Evolutionary conservation across 2,888 invertebrate genomes (phyloP), one percentile per base, ranked within the genome.

Genomic region (Diabrotica balteata): DNA sequence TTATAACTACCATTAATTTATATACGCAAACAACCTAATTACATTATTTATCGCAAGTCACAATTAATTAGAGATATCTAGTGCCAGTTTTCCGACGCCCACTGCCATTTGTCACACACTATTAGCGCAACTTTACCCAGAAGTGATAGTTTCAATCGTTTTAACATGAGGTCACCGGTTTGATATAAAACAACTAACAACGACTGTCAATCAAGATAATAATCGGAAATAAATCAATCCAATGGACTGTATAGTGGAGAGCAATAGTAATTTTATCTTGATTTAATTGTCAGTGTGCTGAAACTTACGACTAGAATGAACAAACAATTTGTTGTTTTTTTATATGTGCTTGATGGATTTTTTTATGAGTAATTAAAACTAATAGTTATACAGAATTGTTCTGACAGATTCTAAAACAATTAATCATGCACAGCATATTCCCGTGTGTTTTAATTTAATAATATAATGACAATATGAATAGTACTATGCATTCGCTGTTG

Each of bases 91-190:
- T 44, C 4, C 11, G n/a, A 54, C 54, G 54, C 54, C 54, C 54
- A 54, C 54, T 4, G 47, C 10, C 9, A 47, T 47, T 47, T 47
- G 47, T 47, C 47, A 47, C 44, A 44, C 10, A 43, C n/a, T 54
- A 54, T 42, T 54, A 54, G 42, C 42, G 43, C 43, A 10, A 47
- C 47, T 47, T 47, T 47, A 47, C 8, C 47, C 47, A 47, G 44
- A 54, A 54, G 52, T 54, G 44, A 54, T 44, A 54, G 44, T 54
- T 43, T 54, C 43, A 42, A 54, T 43, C n/a, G 43, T 54, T 54
- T 54, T 43, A 54, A 43, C 43, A 43, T 54, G 9, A 42, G 54
- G 44, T 43, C 32, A 54, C 10, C 42, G 43, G 54, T 54, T 54
- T 54, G 54, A 54, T 54, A 43, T 43, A 47, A 47, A 8, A 47